Conservation (phyloP, 2,797 vertebrate genomes). For the Hydrocynus forskahlii region DNA sequence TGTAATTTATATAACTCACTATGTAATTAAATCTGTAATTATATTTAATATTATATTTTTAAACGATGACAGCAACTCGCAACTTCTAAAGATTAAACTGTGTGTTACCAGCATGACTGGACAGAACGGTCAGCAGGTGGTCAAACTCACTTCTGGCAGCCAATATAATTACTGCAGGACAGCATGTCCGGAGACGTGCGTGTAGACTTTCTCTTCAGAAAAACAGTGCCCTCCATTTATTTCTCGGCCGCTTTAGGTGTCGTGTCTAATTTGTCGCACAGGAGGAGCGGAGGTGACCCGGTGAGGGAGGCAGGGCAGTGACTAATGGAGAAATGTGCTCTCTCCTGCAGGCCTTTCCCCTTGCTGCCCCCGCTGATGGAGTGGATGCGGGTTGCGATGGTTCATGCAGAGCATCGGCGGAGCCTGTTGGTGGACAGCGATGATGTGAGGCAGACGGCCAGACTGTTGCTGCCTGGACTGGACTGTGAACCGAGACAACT, state of each 20-base stretch:
- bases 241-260: background rate
- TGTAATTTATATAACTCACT: too few species aligned
- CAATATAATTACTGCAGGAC: constrained; percentile 32
- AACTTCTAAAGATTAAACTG: background rate
- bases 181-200: background rate
- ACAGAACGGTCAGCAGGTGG: constrained; percentile 5
- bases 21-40: too few species aligned
- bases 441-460: constrained; percentile 88
- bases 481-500: constrained; percentile 94
- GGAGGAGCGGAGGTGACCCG: background rate
- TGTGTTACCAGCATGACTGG: background rate
- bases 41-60: too few species aligned
- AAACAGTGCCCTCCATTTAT: background rate
- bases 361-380: constrained; percentile 91
- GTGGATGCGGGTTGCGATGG: constrained; percentile 91
- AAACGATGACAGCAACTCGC: too few species aligned
- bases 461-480: constrained; percentile 88
- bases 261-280: background rate
- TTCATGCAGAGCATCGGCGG: constrained; percentile 91
- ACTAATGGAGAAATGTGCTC: background rate
- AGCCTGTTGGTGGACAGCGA: constrained; percentile 93
- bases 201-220: background rate
- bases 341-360: constrained; percentile 83
- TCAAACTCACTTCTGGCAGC: constrained; percentile 18
- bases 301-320: background rate